A percentile compares a stretch with the other conserved stretches of the same genome.
phyloP scores from a whole-genome alignment of 2,797 vertebrate genomes.

The Dallia pectoralis region DNA sequence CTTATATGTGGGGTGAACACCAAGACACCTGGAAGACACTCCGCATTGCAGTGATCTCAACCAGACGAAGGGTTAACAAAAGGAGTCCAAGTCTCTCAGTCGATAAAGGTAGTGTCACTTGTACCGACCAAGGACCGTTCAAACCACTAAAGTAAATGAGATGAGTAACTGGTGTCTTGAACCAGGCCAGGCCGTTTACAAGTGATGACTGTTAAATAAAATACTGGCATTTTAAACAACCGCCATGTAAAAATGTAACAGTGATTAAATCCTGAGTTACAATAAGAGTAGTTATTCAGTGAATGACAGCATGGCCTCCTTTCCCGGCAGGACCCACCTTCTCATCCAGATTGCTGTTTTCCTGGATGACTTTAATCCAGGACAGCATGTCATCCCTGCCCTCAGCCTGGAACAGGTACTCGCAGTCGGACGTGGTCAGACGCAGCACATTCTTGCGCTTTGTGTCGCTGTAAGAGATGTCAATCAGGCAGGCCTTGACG shows the following conservation, averaged over 20 bases:
- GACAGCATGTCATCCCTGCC: constrained; percentile 93
- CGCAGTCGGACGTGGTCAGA: constrained; percentile 90
- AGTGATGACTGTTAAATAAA: not conserved
- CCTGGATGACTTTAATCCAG: constrained; percentile 94
- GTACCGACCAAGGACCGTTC: not conserved
- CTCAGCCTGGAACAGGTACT: constrained; percentile 96
- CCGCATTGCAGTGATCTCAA: not conserved
- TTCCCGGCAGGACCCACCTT: constrained; percentile 76
- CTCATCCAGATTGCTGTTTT: constrained; percentile 91
- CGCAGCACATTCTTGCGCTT: constrained; percentile 96
- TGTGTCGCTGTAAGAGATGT: constrained; percentile 98
- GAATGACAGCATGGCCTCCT: not conserved
- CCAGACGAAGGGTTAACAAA: not conserved
- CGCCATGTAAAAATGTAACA: too few species aligned
- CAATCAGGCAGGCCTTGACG: constrained; percentile 93
- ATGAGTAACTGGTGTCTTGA: not conserved
- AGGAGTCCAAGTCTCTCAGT: not conserved
- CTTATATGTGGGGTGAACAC: not conserved
- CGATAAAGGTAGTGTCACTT: not conserved
- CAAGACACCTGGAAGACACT: not conserved
- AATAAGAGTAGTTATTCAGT: not conserved
- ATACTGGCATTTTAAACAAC: not conserved
- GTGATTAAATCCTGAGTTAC: too few species aligned
- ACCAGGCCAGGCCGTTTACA: not conserved
- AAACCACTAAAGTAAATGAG: not conserved